Evolutionary conservation across 2,113 vertebrate species (phyloP).

Genomic region (Ophthalmotilapia sp.): DNA sequence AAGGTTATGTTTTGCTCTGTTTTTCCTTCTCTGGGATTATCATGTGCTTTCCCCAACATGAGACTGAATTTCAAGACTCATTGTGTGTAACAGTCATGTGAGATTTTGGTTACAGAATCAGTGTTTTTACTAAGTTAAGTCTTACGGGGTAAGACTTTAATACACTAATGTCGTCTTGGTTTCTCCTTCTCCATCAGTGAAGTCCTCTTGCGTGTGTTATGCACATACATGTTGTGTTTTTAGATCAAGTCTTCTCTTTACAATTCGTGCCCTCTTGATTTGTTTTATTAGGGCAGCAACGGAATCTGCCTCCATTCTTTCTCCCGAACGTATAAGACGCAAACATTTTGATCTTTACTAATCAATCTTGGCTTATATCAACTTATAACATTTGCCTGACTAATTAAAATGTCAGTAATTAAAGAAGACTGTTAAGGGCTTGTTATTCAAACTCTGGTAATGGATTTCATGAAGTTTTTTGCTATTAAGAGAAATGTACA

Average conservation of each 20-base stretch:
- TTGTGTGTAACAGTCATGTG: not conserved
- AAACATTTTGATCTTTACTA: not conserved
- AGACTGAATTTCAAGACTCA: not conserved
- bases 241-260: not conserved
- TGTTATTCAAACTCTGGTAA: not conserved
- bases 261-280: not conserved
- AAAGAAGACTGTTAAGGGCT: not conserved
- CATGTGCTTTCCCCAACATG: not conserved
- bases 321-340: not conserved
- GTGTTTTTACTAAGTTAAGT: not conserved
- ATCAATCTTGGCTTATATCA: not conserved
- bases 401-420: not conserved
- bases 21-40: not conserved
- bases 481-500: not conserved
- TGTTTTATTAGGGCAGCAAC: not conserved
- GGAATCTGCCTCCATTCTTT: not conserved
- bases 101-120: not conserved
- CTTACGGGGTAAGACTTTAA: not conserved
- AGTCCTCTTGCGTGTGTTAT: not conserved
- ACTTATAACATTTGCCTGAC: not conserved
- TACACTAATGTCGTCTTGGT: not conserved
- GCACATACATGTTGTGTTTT: not conserved
- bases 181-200: not conserved
- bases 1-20: not conserved
- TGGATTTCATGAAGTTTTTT: not conserved